A percentile compares a stretch with the other conserved stretches of the same genome.
These are phyloP conservation scores for Anastrepha ludens DNA, from an alignment of 1,140 invertebrate species.

Conservation along the genomic window DNA sequence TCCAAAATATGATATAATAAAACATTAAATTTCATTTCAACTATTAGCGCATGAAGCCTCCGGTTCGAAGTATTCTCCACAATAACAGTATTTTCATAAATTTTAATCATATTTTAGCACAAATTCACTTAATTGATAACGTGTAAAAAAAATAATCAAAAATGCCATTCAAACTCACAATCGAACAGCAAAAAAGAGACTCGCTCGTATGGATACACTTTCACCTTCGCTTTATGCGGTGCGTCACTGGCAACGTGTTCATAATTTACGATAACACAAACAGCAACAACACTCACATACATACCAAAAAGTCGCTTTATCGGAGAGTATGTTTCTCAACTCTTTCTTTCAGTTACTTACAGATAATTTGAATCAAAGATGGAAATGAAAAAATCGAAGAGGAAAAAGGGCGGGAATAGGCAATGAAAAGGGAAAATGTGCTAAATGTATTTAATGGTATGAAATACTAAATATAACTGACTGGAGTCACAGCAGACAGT, in stretches of 20 bases:
- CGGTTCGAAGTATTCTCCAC: too few species aligned
- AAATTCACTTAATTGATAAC: background rate
- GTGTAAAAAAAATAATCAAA: background rate
- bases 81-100: too few species aligned
- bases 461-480: background rate
- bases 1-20: too few species aligned
- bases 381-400: background rate
- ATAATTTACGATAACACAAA: slow-evolving; percentile 32
- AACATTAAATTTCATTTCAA: too few species aligned
- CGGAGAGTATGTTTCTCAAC: background rate
- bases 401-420: background rate
- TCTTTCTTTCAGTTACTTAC: slow-evolving; percentile 5
- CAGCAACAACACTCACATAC: background rate
- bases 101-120: background rate
- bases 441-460: background rate
- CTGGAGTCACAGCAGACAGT: background rate
- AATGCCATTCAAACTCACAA: background rate
- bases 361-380: background rate
- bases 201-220: slow-evolving; percentile 8
- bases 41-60: too few species aligned
- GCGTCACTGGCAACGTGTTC: slow-evolving; percentile 24
- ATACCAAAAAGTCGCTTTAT: background rate
- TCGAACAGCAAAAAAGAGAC: background rate
- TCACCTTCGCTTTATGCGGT: slow-evolving; percentile 34
- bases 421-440: background rate